Evolutionary conservation across 2,888 invertebrate genomes (phyloP).

Genomic region (Rhogogaster chlorosoma): DNA sequence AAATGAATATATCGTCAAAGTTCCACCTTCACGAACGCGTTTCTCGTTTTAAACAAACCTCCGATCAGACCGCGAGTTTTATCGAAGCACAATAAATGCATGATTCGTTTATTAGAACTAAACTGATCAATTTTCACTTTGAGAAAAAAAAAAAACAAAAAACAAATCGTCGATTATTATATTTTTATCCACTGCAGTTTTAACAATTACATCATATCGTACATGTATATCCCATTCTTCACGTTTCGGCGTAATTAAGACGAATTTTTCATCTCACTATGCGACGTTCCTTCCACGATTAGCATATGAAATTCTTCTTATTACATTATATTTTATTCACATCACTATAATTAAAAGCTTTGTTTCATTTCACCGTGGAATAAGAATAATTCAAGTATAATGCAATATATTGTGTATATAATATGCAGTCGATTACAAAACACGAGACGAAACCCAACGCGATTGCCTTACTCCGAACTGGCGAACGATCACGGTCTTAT

Average conservation of each 20-base stretch:
- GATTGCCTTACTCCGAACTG: neutral
- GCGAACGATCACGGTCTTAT: neutral
- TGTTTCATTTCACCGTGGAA: neutral
- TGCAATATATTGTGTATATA: neutral
- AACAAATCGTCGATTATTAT: neutral
- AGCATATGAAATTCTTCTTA: neutral
- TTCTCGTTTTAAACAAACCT: neutral
- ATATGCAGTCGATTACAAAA: neutral
- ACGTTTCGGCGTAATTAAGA: neutral
- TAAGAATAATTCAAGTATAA: neutral
- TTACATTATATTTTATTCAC: neutral
- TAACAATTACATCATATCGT: neutral
- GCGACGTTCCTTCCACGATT: neutral
- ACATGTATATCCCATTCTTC: neutral
- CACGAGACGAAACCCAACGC: neutral
- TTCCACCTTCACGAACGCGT: neutral
- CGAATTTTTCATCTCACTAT: neutral
- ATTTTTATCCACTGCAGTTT: neutral
- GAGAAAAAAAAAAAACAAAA: neutral
- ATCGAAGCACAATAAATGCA: constrained; percentile 3
- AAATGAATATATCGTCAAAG: neutral
- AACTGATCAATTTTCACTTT: neutral
- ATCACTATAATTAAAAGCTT: neutral
- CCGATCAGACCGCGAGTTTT: neutral
- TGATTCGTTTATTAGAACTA: neutral